Percentiles rank a stretch among this genome's conserved stretches.
These are phyloP conservation scores for Mycalesis mineus DNA, from an alignment of 2,888 invertebrate genomes.

Conservation along the genomic window DNA sequence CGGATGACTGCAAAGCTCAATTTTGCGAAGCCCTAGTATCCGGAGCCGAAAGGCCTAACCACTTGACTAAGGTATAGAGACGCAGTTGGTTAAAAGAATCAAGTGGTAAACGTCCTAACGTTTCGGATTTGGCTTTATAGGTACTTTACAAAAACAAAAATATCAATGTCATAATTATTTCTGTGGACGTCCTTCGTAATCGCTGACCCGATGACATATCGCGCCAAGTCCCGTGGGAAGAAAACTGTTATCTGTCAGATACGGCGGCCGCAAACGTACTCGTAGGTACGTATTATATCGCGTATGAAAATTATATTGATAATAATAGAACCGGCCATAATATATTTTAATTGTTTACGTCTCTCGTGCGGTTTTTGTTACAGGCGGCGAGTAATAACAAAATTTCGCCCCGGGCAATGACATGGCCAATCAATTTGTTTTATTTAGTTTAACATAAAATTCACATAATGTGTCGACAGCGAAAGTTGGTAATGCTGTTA, in stretches of 20 bases:
- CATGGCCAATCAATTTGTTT: constrained; percentile 53
- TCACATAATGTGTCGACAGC: constrained; percentile 16
- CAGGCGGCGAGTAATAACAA: constrained; percentile 54
- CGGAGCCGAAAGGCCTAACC: too few species aligned
- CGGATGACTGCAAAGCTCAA: too few species aligned
- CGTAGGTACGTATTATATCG: constrained; percentile 34
- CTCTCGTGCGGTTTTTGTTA: constrained; percentile 56
- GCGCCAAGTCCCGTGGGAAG: constrained; percentile 65
- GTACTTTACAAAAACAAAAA: too few species aligned
- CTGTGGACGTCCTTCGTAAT: constrained; percentile 34
- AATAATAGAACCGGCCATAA: constrained; percentile 41
- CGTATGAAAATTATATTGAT: constrained; percentile 45
- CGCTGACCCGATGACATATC: constrained; percentile 31
- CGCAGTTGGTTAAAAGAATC: too few species aligned
- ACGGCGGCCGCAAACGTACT: constrained; percentile 40
- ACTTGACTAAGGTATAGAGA: too few species aligned
- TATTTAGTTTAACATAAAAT: constrained; percentile 52
- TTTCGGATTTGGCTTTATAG: too few species aligned
- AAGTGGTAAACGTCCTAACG: too few species aligned
- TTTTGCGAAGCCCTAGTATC: too few species aligned
- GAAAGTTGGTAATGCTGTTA: constrained; percentile 20
- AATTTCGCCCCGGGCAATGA: constrained; percentile 45
- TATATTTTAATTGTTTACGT: constrained; percentile 59
- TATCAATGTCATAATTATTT: constrained; percentile 16
- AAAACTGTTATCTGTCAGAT: constrained; percentile 53